Evolutionary conservation across 2,113 vertebrate genomes (phyloP).

Genomic region (Indicator maculatus): DNA sequence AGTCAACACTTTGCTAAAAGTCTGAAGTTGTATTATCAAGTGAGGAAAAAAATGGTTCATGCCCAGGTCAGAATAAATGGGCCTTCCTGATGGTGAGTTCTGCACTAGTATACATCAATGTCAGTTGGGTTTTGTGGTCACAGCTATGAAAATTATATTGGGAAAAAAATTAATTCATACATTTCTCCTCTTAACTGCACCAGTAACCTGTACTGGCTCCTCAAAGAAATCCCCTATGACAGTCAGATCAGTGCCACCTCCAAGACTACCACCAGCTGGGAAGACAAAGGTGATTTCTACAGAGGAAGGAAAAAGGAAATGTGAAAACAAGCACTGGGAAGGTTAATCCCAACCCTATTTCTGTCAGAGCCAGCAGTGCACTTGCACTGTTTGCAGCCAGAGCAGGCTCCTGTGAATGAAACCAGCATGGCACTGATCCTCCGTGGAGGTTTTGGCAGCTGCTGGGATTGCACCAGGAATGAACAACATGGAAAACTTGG

Average conservation of each 20-base stretch:
- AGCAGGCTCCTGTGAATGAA: background rate
- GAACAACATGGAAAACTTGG: background rate
- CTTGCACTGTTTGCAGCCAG: background rate
- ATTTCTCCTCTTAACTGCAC: slow-evolving; percentile 64
- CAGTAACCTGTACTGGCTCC: slow-evolving; percentile 52
- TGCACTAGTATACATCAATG: background rate
- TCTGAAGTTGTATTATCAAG: background rate
- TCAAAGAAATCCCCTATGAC: slow-evolving; percentile 75
- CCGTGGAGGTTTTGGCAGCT: background rate
- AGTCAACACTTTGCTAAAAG: background rate
- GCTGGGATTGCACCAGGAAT: background rate
- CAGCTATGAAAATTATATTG: background rate
- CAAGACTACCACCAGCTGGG: slow-evolving; percentile 72
- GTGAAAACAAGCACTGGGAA: background rate
- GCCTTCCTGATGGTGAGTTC: background rate
- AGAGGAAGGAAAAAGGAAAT: background rate
- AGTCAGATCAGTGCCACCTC: slow-evolving; percentile 72
- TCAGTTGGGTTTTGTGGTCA: background rate
- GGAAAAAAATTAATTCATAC: background rate
- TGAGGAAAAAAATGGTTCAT: background rate
- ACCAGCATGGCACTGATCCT: background rate
- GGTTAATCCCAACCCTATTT: background rate
- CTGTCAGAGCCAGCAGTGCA: background rate
- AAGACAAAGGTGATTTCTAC: slow-evolving; percentile 72
- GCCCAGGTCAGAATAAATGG: background rate